phyloP scores from a whole-genome alignment of 2,113 vertebrate genomes.

The Aegypius monachus region DNA sequence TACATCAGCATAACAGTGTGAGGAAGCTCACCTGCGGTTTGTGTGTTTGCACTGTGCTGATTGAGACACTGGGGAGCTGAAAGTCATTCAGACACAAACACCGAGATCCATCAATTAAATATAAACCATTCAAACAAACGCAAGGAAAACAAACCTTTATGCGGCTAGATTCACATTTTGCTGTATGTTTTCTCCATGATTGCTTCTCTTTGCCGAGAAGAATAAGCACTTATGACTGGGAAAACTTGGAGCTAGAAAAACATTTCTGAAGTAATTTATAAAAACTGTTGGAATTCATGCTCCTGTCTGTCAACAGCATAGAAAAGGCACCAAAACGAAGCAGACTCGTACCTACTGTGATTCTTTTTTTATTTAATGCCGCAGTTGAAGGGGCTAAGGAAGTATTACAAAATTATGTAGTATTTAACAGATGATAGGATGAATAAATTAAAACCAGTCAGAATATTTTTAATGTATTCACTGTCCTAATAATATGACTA shows the following conservation, averaged over 20 bases:
- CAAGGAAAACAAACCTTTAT: conserved; percentile 21
- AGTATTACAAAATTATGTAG: neutral
- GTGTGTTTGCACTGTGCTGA: neutral
- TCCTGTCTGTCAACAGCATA: neutral
- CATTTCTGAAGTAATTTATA: neutral
- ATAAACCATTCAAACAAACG: neutral
- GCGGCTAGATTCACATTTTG: neutral
- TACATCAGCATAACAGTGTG: conserved; percentile 2
- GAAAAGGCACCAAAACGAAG: neutral
- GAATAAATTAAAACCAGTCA: neutral
- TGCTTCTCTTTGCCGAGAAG: neutral
- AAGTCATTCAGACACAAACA: neutral
- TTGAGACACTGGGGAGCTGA: conserved; percentile 15
- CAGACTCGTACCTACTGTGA: accelerated
- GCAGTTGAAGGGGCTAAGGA: neutral
- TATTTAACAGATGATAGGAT: neutral
- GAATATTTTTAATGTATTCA: neutral
- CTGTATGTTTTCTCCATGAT: neutral
- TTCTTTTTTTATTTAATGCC: neutral
- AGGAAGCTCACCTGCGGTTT: conserved; percentile 22
- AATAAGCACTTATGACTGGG: neutral
- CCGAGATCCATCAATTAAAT: conserved; percentile 35
- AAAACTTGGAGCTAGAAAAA: neutral
- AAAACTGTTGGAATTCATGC: neutral
- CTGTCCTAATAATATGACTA: neutral